Percentiles rank a stretch among this genome's conserved stretches.
These are phyloP conservation scores for Cephalopholis sonnerati DNA, from an alignment of 2,113 vertebrate genomes.

Conservation along the genomic window DNA sequence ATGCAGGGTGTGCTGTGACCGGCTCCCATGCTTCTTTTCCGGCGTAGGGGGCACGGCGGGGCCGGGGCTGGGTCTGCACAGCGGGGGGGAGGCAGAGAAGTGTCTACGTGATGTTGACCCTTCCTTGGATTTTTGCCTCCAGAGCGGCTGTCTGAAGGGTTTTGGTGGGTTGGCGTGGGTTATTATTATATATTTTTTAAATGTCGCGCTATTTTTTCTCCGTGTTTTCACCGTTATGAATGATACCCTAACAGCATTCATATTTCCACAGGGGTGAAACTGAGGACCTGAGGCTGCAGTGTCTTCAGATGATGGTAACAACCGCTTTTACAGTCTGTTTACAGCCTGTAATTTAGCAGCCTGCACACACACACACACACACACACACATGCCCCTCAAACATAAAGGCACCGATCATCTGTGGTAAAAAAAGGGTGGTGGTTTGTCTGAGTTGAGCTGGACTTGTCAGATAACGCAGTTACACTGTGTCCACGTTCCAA, in stretches of 20 bases:
- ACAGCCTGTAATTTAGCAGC: conserved; percentile 54
- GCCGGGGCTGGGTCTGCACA: background rate
- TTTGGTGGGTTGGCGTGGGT: background rate
- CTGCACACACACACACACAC: background rate
- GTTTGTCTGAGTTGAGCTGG: conserved; percentile 1
- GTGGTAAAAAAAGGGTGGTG: conserved; percentile 28
- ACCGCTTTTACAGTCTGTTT: conserved; percentile 57
- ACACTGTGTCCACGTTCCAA: background rate
- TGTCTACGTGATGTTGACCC: conserved; percentile 13
- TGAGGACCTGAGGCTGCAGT: conserved; percentile 23
- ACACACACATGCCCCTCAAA: background rate
- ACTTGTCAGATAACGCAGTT: background rate
- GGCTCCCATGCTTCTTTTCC: conserved; percentile 81
- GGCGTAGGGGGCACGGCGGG: conserved; percentile 46
- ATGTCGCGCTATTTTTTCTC: background rate
- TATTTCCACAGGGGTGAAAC: conserved; percentile 23
- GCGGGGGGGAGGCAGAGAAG: background rate
- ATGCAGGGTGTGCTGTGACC: conserved; percentile 84
- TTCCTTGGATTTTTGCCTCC: background rate
- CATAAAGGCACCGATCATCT: conserved; percentile 40
- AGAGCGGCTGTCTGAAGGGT: background rate
- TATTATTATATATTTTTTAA: background rate
- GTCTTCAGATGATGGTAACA: conserved; percentile 45
- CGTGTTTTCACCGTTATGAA: background rate
- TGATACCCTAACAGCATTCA: background rate